These are phyloP conservation scores for Otolemur garnettii DNA, from an alignment of 2,113 vertebrate genomes.

Conservation along the genomic window DNA sequence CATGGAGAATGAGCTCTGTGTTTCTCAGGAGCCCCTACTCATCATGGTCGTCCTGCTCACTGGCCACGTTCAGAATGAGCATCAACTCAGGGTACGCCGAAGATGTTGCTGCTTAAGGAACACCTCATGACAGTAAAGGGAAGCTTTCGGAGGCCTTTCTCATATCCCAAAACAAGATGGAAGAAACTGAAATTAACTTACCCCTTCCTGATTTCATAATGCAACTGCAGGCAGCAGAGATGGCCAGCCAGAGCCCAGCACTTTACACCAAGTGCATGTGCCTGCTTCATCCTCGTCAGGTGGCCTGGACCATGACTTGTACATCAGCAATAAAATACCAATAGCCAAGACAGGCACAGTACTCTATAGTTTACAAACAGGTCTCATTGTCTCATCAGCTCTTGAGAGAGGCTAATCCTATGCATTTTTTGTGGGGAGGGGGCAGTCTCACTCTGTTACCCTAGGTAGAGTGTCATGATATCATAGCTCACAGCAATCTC, in stretches of 20 bases:
- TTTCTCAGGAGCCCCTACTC: background rate
- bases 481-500: too few relatives aligned
- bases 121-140: background rate
- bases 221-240: too few relatives aligned
- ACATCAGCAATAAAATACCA: background rate
- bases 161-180: background rate
- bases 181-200: background rate
- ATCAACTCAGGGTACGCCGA: accelerated
- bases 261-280: background rate
- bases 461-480: too few relatives aligned
- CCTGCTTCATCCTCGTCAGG: background rate
- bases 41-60: background rate
- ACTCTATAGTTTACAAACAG: background rate
- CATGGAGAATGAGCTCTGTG: accelerated
- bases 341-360: accelerated
- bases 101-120: background rate
- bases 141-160: background rate
- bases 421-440: too few relatives aligned
- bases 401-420: background rate
- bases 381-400: background rate
- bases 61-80: constrained; percentile 40
- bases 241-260: accelerated
- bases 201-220: background rate
- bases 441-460: too few relatives aligned
- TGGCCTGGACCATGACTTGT: accelerated